Base-by-base conservation (phyloP, 2,113 vertebrate genomes). In the Callochromis pleurospilus region DNA sequence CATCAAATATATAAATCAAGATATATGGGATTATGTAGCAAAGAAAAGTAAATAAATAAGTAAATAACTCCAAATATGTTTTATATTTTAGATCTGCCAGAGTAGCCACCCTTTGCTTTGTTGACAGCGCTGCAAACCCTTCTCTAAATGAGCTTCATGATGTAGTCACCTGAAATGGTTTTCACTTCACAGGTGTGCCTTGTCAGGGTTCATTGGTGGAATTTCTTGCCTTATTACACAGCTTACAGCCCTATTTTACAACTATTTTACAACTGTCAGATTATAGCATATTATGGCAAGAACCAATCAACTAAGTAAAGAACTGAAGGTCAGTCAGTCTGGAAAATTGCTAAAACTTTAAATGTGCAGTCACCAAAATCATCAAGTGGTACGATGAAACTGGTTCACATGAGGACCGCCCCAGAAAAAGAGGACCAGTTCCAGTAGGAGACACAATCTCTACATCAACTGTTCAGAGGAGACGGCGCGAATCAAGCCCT, bases 291-390 rank as follows among this genome's bases (percentile, higher is more conserved):
- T 65, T 38, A 38, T 38, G 33, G 1, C 31, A 38, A 65, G 33
- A 65, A 65, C 10, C 33, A 65, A 3, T 38, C 60, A 65, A 12
- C 31, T n/a, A 65, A 38, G 0, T 38, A 65, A 65, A 38, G 60
- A 38, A 2, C 17, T 5, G 31, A 65, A 38, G 31, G 33, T 65
- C 31, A 65, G 10, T n/a, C 60, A n/a, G 6, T 65, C 4, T 5
- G 60, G 17, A 65, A 65, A 65, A 65, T 65, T 65, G 6, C 60
- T n/a, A 5, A 65, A 65, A 0, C 58, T 11, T 11, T 62, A 1
- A 65, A 65, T 65, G 31, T 65, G 60, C 60, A 65, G 60, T 65
- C 31, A n/a, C 60, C 19, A 65, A 65, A 65, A n/a, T 11, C 60
- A 65, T 65, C 17, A 65, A 65, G 10, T n/a, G 60, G 9, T 65